phyloP scores from a whole-genome alignment of 2,888 invertebrate species.

The Odiellus spinosus region DNA sequence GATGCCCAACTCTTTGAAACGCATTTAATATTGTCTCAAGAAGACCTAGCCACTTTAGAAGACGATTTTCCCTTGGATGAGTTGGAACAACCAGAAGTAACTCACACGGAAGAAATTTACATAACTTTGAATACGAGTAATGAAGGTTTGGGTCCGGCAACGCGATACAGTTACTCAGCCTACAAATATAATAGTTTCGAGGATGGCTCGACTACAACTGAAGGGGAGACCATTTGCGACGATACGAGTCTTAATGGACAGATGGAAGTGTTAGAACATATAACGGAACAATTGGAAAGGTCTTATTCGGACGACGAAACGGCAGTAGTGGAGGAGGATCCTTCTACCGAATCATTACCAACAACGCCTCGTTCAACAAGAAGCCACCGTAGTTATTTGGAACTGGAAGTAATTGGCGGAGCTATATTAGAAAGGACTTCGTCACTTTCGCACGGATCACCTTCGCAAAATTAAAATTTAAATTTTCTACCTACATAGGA shows the following conservation, averaged over 20 bases:
- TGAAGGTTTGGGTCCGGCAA: not conserved
- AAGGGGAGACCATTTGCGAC: conserved; percentile 3
- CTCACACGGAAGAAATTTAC: not conserved
- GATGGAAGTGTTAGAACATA: conserved; percentile 14
- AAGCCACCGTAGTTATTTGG: not conserved
- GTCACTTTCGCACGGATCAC: too few relatives aligned
- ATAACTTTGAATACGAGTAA: not conserved
- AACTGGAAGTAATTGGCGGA: not conserved
- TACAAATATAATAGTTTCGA: not conserved
- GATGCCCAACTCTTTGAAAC: conserved; percentile 14
- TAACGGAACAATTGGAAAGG: conserved; percentile 13
- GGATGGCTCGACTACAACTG: not conserved
- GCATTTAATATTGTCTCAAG: conserved; percentile 15
- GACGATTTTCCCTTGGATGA: conserved; percentile 6
- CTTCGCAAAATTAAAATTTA: too few relatives aligned
- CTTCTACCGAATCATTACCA: conserved; percentile 12
- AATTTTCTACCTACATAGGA: too few relatives aligned
- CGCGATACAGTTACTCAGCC: not conserved
- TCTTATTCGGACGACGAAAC: conserved; percentile 15
- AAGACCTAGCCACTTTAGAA: conserved; percentile 14
- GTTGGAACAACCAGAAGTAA: not conserved
- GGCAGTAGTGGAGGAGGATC: conserved; percentile 13
- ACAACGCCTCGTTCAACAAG: not conserved
- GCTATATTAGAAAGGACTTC: too few relatives aligned
- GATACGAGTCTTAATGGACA: conserved; percentile 13